Evolutionary conservation across 2,888 invertebrate species (phyloP).

Genomic region (Malachius bipustulatus): DNA sequence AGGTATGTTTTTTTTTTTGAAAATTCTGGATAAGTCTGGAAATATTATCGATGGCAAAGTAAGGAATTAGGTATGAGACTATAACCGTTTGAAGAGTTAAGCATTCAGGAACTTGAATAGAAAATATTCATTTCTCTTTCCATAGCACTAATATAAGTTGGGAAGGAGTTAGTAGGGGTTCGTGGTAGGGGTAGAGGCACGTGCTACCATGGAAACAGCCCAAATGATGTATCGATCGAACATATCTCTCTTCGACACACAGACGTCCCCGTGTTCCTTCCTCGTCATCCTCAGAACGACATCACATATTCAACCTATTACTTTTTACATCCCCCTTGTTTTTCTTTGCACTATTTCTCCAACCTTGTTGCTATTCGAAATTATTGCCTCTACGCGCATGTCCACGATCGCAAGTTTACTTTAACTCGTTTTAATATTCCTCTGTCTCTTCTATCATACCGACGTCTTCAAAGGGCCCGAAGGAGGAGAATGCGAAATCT

Average conservation of each 20-base stretch:
- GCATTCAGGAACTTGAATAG: constrained; percentile 33
- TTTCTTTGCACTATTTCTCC: constrained; percentile 33
- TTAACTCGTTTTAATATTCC: constrained; percentile 3
- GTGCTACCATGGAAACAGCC: constrained; percentile 43
- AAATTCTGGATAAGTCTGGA: too few species aligned
- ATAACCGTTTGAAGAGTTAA: constrained; percentile 7
- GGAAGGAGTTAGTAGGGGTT: constrained; percentile 24
- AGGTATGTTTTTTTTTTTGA: too few species aligned
- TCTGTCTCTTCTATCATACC: not conserved
- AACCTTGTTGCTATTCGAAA: constrained; percentile 25
- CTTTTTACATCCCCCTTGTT: constrained; percentile 36
- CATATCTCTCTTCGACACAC: constrained; percentile 32
- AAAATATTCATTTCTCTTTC: constrained; percentile 36
- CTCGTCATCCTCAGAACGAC: constrained; percentile 31
- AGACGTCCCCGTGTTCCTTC: constrained; percentile 24
- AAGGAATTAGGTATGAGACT: too few species aligned
- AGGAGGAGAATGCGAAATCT: constrained; percentile 1
- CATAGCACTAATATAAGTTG: constrained; percentile 35
- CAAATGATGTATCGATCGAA: constrained; percentile 42
- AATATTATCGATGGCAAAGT: too few species aligned
- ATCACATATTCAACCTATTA: constrained; percentile 41
- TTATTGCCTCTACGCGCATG: constrained; percentile 15
- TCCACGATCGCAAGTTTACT: constrained; percentile 9
- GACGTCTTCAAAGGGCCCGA: not conserved
- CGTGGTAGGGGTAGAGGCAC: constrained; percentile 34